These are phyloP conservation scores for Lophotriccus pileatus DNA, from an alignment of 2,797 vertebrate species.

Conservation along the genomic window DNA sequence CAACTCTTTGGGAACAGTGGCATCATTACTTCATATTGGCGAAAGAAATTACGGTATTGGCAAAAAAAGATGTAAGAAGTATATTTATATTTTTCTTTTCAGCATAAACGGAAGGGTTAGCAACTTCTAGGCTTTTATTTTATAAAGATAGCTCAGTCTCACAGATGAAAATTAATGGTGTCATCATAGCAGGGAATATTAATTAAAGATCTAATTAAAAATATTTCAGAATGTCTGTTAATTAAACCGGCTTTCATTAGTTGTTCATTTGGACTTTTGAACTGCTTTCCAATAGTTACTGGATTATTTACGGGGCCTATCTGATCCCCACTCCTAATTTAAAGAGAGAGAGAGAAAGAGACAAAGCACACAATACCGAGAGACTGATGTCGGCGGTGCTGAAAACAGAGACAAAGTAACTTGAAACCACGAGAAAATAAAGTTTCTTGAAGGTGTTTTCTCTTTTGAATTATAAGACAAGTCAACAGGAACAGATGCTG, in stretches of 20 bases:
- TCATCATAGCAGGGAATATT: neutral
- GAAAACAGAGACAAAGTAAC: conserved; percentile 18
- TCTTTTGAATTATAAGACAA: conserved; percentile 40
- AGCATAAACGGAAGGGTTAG: neutral
- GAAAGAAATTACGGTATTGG: neutral
- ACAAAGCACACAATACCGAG: neutral
- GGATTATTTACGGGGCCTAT: conserved; percentile 10
- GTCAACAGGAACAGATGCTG: conserved; percentile 41
- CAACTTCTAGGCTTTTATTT: neutral
- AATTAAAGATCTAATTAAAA: conserved; percentile 34
- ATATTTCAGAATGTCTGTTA: neutral
- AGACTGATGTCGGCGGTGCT: neutral
- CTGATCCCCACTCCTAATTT: neutral
- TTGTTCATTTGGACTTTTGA: conserved; percentile 20
- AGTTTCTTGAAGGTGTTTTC: conserved; percentile 9
- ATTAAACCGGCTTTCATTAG: conserved; percentile 16
- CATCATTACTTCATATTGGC: neutral
- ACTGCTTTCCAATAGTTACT: conserved; percentile 9
- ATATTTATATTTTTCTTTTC: neutral
- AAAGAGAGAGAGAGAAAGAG: neutral
- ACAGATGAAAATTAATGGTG: neutral
- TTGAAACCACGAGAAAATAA: conserved; percentile 2
- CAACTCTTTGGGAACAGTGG: neutral
- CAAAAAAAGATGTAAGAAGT: neutral
- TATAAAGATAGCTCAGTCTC: neutral